These are phyloP conservation scores for Sapajus apella DNA, from an alignment of 2,113 vertebrate species.

Conservation along the genomic window DNA sequence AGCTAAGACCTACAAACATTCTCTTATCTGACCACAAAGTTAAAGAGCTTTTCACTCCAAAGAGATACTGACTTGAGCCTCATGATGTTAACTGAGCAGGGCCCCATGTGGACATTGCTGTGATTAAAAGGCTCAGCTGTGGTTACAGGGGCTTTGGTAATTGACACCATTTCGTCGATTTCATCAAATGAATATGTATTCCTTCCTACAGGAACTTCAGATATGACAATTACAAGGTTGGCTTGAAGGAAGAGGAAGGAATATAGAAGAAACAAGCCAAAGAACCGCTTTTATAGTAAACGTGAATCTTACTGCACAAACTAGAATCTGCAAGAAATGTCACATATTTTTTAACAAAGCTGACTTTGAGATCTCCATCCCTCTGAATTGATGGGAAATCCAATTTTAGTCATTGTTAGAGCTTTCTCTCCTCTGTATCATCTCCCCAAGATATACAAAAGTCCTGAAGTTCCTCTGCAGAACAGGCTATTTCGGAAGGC, in stretches of 20 bases:
- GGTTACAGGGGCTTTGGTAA: neutral
- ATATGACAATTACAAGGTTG: neutral
- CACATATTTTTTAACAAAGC: neutral
- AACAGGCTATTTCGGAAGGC: neutral
- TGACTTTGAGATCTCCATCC: neutral
- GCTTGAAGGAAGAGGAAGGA: neutral
- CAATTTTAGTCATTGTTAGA: neutral
- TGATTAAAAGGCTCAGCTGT: neutral
- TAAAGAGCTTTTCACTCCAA: neutral
- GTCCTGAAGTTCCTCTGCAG: neutral
- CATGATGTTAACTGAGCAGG: neutral
- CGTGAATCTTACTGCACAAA: neutral
- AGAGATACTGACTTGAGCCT: neutral
- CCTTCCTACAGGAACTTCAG: neutral
- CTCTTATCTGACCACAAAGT: neutral
- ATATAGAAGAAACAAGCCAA: neutral
- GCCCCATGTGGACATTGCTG: rapidly evolving
- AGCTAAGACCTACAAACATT: neutral
- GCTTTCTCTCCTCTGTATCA: neutral
- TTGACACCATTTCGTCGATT: neutral
- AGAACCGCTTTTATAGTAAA: neutral
- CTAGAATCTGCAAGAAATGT: neutral
- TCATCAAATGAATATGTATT: neutral
- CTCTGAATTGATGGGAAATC: neutral
- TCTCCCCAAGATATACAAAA: no score